Evolutionary conservation across 2,797 vertebrate species (phyloP), one percentile per base, ranked within the genome.

Genomic region (Corythornis leucogaster): DNA sequence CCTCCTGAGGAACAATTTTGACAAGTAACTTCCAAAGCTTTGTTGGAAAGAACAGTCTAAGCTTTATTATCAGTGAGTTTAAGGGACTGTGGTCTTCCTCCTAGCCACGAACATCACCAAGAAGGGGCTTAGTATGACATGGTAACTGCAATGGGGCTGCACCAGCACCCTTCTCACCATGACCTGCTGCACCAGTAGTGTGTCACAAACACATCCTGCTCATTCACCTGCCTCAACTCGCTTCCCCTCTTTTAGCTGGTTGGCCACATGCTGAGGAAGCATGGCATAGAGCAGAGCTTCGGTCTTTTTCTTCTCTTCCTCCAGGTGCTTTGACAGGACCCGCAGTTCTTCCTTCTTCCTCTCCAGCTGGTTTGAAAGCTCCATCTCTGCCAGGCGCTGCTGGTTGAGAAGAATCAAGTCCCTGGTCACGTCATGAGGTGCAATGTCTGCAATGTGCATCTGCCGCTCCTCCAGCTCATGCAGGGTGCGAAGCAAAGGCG

Each of bases 341-440:
- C 95, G 88, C 58, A 98, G 97, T 53, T 98, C 97, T 66, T 98
- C 98, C 78, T 98, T 98, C 94, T 98, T 98, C 84, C 97, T 97
- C 96, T 98, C 98, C 80, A 98, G 96, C 96, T 98, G 98, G 92
- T 93, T 98, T 14, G 98, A 98, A 66, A 98, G 97, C 95, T 98
- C 98, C 91, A 98, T 98, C 90, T 98, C 98, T 0, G 98, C 98
- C 92, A 98, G 92, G 1, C 98, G 92, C 96, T 98, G 98, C 89
- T 98, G 98, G 20, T 98, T 98, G 78, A 98, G 98, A 24, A 98
- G 97, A 55, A 98, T 98, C 64, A 98, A 71, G 69, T 98, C 98
- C 48, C 98, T 95, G 42, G 98, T 98, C 57, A 97, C 98, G 4
- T 98, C 98, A 1, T 98, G 98, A 5, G 97, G 98, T 1, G 98